Evolutionary conservation across 2,113 vertebrate genomes (phyloP), one percentile per base, ranked within the genome.

Genomic region (Rana temporaria): DNA sequence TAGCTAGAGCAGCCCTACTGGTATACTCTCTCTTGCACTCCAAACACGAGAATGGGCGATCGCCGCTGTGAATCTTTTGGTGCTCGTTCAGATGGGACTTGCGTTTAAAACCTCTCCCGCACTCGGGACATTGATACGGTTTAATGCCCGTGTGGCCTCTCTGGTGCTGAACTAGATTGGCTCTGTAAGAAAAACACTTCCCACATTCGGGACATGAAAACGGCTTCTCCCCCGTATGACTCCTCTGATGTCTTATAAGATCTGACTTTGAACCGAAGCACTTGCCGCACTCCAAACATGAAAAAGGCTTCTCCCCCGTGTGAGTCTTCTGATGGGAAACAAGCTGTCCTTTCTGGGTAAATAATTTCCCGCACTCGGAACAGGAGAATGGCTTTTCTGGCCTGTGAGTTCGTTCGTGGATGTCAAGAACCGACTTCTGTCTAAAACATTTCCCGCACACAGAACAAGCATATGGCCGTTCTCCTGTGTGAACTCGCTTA

Each of bases 211-310:
- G 42, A 48, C 42, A 48, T 3, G 42, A 48, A 48, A 48, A 48
- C 12, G 42, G 42, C 42, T 48, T 48, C 42, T 48, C 42, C 42
- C 42, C 42, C 42, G 42, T 48, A 60, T 82, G 80, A 22, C 73
- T 20, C 8, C 59, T 59, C 81, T 71, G 20, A 83, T 86, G 52
- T 82, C 84, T 66, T 82, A 85, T 14, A 9, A 69, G 34, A 38
- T 42, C 19, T 8, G 17, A 34, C 17, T 79, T 63, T 1, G 30
- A 18, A 18, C 12, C 9, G 14, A 87, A 89, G 77, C 68, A 69
- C 68, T 77, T 81, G 12, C 42, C 11, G 3, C 42, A 48, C 12
- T 48, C 42, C 0, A 11, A 48, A 48, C 42, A 48, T 48, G 42
- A 48, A 12, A 48, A 48, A 2, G 42, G 42, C 42, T 48, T 48